Evolutionary conservation across 1,140 invertebrate species (phyloP).

Genomic region (Drosophila kanapiae): DNA sequence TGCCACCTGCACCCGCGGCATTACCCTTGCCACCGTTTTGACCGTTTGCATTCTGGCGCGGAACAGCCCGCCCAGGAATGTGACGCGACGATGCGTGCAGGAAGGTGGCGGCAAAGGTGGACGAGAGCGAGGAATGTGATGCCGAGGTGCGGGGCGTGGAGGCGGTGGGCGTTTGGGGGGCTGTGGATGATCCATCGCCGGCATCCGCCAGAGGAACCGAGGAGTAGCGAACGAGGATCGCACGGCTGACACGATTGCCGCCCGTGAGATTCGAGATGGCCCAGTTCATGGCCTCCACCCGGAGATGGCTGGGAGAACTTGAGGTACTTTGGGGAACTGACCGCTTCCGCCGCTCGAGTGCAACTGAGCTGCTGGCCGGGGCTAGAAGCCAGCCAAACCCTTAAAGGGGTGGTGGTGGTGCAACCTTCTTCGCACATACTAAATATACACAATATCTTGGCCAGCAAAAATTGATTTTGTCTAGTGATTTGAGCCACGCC

Average conservation of each 20-base stretch:
- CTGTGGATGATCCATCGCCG: slow-evolving; percentile 65
- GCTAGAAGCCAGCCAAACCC: not conserved
- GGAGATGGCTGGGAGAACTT: slow-evolving; percentile 6
- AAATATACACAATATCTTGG: slow-evolving; percentile 26
- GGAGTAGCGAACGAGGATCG: slow-evolving; percentile 83
- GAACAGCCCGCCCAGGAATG: slow-evolving; percentile 76
- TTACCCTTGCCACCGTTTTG: slow-evolving; percentile 32
- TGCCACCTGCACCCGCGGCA: slow-evolving; percentile 21
- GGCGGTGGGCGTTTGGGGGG: slow-evolving; percentile 81
- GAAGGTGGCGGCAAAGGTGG: slow-evolving; percentile 86
- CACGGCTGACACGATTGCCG: slow-evolving; percentile 83
- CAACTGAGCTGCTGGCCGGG: slow-evolving; percentile 58
- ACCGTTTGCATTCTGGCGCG: slow-evolving; percentile 53
- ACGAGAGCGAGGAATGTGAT: slow-evolving; percentile 85
- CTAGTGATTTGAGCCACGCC: slow-evolving; percentile 62
- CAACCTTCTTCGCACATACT: slow-evolving; percentile 23
- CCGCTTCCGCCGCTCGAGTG: slow-evolving; percentile 43
- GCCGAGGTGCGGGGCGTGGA: slow-evolving; percentile 60
- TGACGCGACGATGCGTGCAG: slow-evolving; percentile 70
- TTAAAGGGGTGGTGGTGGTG: not conserved
- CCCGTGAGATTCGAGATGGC: slow-evolving; percentile 84
- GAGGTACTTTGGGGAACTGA: slow-evolving; percentile 33
- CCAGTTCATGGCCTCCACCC: slow-evolving; percentile 75
- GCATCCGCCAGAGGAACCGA: slow-evolving; percentile 74
- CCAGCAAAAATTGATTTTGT: slow-evolving; percentile 66